Percentiles rank a stretch among this genome's conserved stretches.
phyloP scores from a whole-genome alignment of 2,797 vertebrate genomes.

The Nannoperca australis region DNA sequence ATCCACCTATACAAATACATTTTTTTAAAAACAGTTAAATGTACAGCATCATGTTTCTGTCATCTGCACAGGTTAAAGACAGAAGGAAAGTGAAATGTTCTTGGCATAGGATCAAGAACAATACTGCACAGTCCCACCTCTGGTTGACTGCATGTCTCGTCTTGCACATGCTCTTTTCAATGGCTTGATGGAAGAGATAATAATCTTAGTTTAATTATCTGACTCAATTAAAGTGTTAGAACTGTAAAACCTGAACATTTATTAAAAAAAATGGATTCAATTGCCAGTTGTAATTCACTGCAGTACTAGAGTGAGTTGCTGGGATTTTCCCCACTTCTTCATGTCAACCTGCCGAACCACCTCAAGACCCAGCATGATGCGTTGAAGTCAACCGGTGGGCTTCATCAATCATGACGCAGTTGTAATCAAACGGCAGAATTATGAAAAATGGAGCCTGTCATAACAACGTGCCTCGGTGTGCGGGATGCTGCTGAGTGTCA shows the following conservation, averaged over 20 bases:
- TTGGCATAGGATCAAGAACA: not conserved
- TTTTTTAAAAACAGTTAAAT: constrained; percentile 4
- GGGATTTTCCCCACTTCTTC: constrained; percentile 42
- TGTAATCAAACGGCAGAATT: constrained; percentile 83
- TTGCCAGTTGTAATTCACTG: constrained; percentile 2
- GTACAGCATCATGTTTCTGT: not conserved
- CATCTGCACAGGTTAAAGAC: not conserved
- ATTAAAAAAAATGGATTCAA: not conserved
- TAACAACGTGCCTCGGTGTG: constrained; percentile 55
- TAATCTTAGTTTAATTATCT: not conserved
- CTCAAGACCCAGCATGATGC: constrained; percentile 46
- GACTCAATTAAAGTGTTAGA: not conserved
- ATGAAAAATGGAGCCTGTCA: constrained; percentile 87
- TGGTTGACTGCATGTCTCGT: not conserved
- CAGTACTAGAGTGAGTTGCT: constrained; percentile 1
- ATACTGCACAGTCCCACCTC: not conserved
- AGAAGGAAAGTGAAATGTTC: not conserved
- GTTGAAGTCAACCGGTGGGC: constrained; percentile 68
- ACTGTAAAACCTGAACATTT: not conserved
- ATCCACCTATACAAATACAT: not conserved
- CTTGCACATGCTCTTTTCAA: not conserved
- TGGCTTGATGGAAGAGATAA: not conserved
- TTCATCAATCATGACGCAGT: constrained; percentile 83
- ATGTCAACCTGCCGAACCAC: constrained; percentile 49
- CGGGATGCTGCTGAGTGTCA: constrained; percentile 69